Evolutionary conservation across 2,113 vertebrate genomes (phyloP).

Genomic region (Symphodus melops): DNA sequence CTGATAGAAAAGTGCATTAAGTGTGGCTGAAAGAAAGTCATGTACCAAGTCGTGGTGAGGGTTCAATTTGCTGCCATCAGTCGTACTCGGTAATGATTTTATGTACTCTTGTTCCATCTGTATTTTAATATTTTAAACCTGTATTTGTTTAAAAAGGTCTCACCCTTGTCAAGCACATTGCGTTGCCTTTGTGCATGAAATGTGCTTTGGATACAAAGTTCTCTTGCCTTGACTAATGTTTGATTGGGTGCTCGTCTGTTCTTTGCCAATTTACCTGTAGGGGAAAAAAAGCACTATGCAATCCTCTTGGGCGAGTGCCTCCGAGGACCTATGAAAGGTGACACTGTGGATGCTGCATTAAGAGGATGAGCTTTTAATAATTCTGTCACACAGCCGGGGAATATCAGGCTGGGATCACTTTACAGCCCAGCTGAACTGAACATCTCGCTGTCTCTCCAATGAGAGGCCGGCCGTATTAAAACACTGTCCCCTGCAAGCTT

Average conservation of each 20-base stretch:
- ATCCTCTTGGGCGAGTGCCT: slow-evolving; percentile 53
- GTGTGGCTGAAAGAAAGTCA: slow-evolving; percentile 44
- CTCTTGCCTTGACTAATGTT: not conserved
- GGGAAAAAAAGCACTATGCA: slow-evolving; percentile 28
- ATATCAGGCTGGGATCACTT: slow-evolving; percentile 78
- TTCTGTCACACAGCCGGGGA: slow-evolving; percentile 76
- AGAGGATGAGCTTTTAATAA: slow-evolving; percentile 83
- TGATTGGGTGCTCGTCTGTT: slow-evolving; percentile 25
- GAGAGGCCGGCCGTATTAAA: slow-evolving; percentile 66
- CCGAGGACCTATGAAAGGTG: slow-evolving; percentile 70
- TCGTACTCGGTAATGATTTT: not conserved
- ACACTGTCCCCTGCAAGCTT: slow-evolving; percentile 66
- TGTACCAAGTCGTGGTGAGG: slow-evolving; percentile 42
- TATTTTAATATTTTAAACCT: no score
- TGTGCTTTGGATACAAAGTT: no score
- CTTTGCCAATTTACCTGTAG: slow-evolving; percentile 55
- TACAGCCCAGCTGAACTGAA: slow-evolving; percentile 65
- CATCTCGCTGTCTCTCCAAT: slow-evolving; percentile 53
- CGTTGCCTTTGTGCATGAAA: no score
- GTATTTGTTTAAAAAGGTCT: no score
- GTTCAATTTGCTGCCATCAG: slow-evolving; percentile 46
- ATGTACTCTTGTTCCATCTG: no score
- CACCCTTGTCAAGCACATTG: no score
- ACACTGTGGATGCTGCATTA: slow-evolving; percentile 78
- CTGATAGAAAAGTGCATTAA: slow-evolving; percentile 67